Base-by-base conservation (phyloP, 2,113 vertebrate species). In the Larimichthys crocea region DNA sequence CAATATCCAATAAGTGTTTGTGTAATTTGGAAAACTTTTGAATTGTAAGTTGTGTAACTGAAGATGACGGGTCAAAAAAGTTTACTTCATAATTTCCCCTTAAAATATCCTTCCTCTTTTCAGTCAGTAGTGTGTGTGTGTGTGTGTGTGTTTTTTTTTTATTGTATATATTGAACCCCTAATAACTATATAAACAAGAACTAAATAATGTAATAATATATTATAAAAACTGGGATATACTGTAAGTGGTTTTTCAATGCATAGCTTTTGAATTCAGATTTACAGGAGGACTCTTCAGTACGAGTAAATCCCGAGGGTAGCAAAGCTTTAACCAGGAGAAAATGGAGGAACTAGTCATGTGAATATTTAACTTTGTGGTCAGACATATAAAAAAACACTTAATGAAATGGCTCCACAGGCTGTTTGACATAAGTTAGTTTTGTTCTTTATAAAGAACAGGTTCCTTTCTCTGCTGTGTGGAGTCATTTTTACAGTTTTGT, bases 81-180 rank as follows among this genome's bases (percentile, higher is more conserved):
- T 60, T 56, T 11, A 62, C 31, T 26, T 72, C 29, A 71, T 64
- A 19, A 61, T 84, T 80, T 79, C 79, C 69, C 49, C 35, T 72
- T 3, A 26, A 12, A 29, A 61, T 53, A 40, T 76, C 82, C 86
- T 93, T 91, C 92, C 83, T 76, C 59, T 78, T 87, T 83, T 79
- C 1, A 12, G 4, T 83, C 2, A 26, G 26, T 26, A 26, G 65
- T 10, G 5, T 24, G 22, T 29, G 1, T 31, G 26, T 22, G 15
- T 63, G 14, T 46, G 14, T 35, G 4, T 24, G 10, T 53, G 24
- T 24, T 24, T 24, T 24, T 26, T 26, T 26, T 26, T 26, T 7
- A n/a, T n/a, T n/a, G n/a, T n/a, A n/a, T n/a, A 35, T 35, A 35
- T 35, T 7, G 31, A 35, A 35, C 31, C 31, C 31, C 31, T 35